Conservation (phyloP, 2,113 vertebrate genomes). For the Ctenomys sociabilis region DNA sequence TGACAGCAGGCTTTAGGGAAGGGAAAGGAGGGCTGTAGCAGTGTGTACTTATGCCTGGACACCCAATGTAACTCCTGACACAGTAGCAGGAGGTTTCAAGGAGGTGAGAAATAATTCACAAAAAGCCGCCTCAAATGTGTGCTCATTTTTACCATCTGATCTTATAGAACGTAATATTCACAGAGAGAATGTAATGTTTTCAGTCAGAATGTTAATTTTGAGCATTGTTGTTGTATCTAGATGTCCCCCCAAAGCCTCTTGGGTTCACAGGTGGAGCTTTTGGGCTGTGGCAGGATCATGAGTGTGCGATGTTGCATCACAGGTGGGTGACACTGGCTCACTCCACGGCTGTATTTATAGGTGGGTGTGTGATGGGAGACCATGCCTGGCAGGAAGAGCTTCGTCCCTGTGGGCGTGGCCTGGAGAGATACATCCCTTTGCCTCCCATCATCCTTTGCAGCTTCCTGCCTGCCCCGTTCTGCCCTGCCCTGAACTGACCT, state of each 20-base stretch:
- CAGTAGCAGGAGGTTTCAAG: neutral
- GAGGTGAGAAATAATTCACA: neutral
- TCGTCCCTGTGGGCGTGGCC: neutral
- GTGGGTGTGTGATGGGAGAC: neutral
- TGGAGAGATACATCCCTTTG: neutral
- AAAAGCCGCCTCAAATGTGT: neutral
- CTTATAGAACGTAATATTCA: neutral
- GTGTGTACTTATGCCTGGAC: neutral
- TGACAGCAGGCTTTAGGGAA: neutral
- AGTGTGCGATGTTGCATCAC: neutral
- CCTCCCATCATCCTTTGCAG: neutral
- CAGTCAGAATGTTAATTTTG: constrained; percentile 43
- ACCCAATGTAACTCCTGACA: neutral
- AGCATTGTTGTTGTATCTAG: neutral
- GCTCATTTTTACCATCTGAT: neutral
- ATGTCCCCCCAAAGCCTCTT: neutral
- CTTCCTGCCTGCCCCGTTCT: neutral
- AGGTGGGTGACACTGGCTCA: neutral
- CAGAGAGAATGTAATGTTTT: constrained; percentile 41
- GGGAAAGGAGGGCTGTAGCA: accelerated
- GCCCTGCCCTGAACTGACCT: neutral
- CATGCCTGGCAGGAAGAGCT: neutral
- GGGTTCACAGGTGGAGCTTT: neutral
- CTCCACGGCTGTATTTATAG: neutral
- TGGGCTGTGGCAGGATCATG: neutral